phyloP scores from a whole-genome alignment of 37 sponge, comb jelly and placozoan species.

The Ianthella basta region DNA sequence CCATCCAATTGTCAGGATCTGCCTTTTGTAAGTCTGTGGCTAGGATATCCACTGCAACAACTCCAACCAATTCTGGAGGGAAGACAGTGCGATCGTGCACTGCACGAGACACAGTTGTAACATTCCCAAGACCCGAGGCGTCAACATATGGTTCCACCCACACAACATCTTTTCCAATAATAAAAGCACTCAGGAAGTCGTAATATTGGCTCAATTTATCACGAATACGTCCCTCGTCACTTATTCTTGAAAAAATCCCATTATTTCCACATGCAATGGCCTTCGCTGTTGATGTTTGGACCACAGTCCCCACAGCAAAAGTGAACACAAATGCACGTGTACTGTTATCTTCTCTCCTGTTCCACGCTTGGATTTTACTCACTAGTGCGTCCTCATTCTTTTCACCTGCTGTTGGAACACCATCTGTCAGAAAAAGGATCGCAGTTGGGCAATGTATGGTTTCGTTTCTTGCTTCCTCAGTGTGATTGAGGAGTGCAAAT shows the following conservation, averaged over 20 bases:
- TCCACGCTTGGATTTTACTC: not conserved
- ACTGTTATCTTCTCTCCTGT: not conserved
- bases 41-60: slow-evolving; percentile 27
- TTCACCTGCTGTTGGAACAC: not conserved
- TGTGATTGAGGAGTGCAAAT: not conserved
- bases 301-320: slow-evolving; percentile 5
- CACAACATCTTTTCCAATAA: not conserved
- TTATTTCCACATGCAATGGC: slow-evolving; percentile 24
- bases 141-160: slow-evolving; percentile 46
- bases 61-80: slow-evolving; percentile 11
- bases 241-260: not conserved
- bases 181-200: slow-evolving; percentile 20
- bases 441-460: not conserved
- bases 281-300: not conserved
- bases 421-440: slow-evolving; percentile 27
- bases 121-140: slow-evolving; percentile 32
- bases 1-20: slow-evolving; percentile 14
- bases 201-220: slow-evolving; percentile 25
- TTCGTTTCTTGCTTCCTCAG: not conserved
- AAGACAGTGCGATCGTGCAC: not conserved
- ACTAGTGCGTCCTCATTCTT: not conserved
- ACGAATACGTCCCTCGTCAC: not conserved
- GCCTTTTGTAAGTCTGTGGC: slow-evolving; percentile 7
- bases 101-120: slow-evolving; percentile 20
- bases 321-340: not conserved